phyloP scores from a whole-genome alignment of 2,888 invertebrate genomes.

The Craniophora ligustri region DNA sequence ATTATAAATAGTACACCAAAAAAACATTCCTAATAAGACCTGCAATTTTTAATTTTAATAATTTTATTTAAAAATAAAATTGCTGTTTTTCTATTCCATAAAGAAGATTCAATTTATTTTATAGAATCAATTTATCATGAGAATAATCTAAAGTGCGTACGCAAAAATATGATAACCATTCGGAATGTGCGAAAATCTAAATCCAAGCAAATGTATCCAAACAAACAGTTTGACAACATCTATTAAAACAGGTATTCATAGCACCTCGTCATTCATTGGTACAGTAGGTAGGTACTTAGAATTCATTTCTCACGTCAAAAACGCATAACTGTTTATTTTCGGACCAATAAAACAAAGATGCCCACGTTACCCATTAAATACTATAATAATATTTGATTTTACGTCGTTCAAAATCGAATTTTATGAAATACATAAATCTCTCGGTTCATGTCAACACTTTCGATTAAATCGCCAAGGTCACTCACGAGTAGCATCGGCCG shows the following conservation, averaged over 20 bases:
- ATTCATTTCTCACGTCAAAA: slow-evolving; percentile 59
- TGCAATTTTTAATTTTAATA: too few relatives aligned
- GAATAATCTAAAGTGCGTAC: slow-evolving; percentile 12
- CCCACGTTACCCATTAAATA: slow-evolving; percentile 73
- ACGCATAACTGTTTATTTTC: slow-evolving; percentile 66
- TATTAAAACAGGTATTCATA: slow-evolving; percentile 57
- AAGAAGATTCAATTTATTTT: slow-evolving; percentile 35
- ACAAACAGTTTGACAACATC: slow-evolving; percentile 49
- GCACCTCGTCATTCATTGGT: slow-evolving; percentile 49
- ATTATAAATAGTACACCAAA: too few relatives aligned
- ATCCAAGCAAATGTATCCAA: slow-evolving; percentile 17
- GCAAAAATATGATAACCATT: slow-evolving; percentile 41
- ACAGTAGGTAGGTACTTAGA: slow-evolving; percentile 48
- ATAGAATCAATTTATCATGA: slow-evolving; percentile 29
- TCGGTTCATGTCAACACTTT: slow-evolving; percentile 82
- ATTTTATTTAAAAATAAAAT: too few relatives aligned
- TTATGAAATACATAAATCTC: slow-evolving; percentile 82
- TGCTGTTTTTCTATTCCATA: not conserved
- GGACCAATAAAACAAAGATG: slow-evolving; percentile 75
- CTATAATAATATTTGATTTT: slow-evolving; percentile 79
- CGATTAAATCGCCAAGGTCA: slow-evolving; percentile 83
- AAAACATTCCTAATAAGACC: too few relatives aligned
- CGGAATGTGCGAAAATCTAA: slow-evolving; percentile 14
- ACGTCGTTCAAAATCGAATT: slow-evolving; percentile 75
- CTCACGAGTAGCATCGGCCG: slow-evolving; percentile 66